Percentiles rank a stretch among this genome's conserved stretches.
Evolutionary conservation across 2,113 vertebrate genomes (phyloP).

Genomic region (Zootoca vivipara): DNA sequence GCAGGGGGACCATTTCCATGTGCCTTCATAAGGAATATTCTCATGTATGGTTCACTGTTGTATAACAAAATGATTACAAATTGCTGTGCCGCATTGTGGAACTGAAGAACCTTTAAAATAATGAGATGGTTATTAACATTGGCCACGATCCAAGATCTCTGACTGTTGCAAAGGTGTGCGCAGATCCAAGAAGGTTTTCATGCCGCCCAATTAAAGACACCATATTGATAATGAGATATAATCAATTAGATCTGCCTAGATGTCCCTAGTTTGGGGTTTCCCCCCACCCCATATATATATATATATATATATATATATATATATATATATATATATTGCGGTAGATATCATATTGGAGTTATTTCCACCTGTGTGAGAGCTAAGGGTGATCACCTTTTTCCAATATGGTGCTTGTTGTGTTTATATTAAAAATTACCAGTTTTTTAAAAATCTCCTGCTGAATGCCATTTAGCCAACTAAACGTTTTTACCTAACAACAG

Average conservation of each 20-base stretch:
- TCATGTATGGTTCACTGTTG: neutral
- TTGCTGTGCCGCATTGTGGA: neutral
- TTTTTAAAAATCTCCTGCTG: neutral
- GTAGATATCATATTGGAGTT: neutral
- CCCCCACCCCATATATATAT: no score
- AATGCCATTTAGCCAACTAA: no score
- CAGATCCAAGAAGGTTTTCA: neutral
- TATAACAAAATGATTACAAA: neutral
- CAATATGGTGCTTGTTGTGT: neutral
- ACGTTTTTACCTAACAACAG: no score
- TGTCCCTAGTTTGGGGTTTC: neutral
- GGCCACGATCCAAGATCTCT: neutral
- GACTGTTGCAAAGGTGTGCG: neutral
- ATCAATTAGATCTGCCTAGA: neutral
- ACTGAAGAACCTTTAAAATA: neutral
- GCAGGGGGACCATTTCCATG: neutral
- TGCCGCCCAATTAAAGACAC: neutral
- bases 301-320: no score
- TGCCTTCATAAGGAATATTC: neutral
- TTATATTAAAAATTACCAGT: neutral
- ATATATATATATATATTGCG: no score
- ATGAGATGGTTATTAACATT: neutral
- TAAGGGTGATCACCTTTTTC: neutral
- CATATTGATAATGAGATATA: neutral
- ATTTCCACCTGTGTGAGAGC: neutral